phyloP scores from a whole-genome alignment of 2,113 vertebrate genomes.

The Gopherus flavomarginatus region DNA sequence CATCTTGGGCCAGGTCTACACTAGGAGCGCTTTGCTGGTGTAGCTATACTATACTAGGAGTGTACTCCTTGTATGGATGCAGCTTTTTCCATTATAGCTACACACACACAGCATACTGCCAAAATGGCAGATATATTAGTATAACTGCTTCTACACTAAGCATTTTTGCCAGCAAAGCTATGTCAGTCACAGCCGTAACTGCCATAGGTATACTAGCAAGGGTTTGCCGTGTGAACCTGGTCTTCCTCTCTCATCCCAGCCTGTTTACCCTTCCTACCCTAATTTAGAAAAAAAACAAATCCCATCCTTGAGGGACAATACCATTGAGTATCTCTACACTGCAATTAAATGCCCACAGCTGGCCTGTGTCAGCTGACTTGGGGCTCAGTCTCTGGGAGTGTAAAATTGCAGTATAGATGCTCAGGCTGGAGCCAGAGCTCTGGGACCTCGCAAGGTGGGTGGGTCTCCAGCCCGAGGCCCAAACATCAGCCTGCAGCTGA shows the following conservation, averaged over 20 bases:
- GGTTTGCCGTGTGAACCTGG: neutral
- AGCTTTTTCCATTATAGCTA: neutral
- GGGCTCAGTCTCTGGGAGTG: neutral
- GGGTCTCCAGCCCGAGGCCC: neutral
- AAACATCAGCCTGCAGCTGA: neutral
- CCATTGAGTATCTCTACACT: neutral
- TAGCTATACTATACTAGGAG: neutral
- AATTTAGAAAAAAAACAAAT: neutral
- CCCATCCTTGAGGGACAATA: neutral
- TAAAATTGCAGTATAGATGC: neutral
- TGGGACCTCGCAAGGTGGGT: neutral
- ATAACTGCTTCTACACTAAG: neutral
- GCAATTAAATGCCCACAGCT: neutral
- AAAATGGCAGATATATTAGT: rapidly evolving
- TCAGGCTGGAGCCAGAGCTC: neutral
- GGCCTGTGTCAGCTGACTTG: neutral
- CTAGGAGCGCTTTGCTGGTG: neutral
- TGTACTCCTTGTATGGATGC: neutral
- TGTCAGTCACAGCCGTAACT: neutral
- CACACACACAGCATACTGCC: too few species aligned
- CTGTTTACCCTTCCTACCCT: neutral
- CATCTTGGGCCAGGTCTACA: neutral
- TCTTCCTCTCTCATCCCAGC: neutral
- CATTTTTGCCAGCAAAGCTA: neutral
- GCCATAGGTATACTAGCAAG: neutral